A percentile compares a stretch with the other conserved stretches of the same genome.
phyloP scores from a whole-genome alignment of 2,113 vertebrate species.

The Alexandromys fortis region DNA sequence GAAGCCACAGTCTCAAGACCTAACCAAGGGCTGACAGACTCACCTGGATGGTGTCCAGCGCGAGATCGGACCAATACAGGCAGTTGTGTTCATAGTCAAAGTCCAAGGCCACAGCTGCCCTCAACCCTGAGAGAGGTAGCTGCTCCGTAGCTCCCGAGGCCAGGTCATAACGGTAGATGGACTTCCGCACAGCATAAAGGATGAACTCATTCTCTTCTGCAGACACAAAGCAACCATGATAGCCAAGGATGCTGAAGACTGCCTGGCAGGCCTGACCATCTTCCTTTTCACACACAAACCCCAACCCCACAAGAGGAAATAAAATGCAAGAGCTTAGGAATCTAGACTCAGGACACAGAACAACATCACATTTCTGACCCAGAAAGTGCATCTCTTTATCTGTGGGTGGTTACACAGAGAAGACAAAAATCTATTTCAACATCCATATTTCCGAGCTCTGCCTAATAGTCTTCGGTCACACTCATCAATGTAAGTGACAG shows the following conservation, averaged over 20 bases:
- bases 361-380: background rate
- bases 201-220: constrained; percentile 99
- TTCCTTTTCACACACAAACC: background rate
- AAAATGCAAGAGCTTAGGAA: accelerated
- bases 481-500: background rate
- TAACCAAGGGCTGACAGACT: background rate
- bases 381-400: background rate
- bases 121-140: constrained; percentile 92
- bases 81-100: constrained; percentile 98
- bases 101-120: constrained; percentile 95
- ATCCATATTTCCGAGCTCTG: background rate
- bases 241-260: too few species aligned
- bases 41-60: constrained; percentile 94
- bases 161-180: constrained; percentile 96
- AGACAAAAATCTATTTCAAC: background rate
- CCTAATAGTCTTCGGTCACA: background rate
- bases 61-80: constrained; percentile 97
- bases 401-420: background rate
- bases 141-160: constrained; percentile 92
- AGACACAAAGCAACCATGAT: constrained; percentile 12
- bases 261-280: background rate
- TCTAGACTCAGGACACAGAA: background rate
- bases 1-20: background rate
- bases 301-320: accelerated
- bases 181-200: constrained; percentile 94